Evolutionary conservation across 1,140 invertebrate genomes (phyloP), one percentile per base, ranked within the genome.

Genomic region (Teleogryllus occipitalis): DNA sequence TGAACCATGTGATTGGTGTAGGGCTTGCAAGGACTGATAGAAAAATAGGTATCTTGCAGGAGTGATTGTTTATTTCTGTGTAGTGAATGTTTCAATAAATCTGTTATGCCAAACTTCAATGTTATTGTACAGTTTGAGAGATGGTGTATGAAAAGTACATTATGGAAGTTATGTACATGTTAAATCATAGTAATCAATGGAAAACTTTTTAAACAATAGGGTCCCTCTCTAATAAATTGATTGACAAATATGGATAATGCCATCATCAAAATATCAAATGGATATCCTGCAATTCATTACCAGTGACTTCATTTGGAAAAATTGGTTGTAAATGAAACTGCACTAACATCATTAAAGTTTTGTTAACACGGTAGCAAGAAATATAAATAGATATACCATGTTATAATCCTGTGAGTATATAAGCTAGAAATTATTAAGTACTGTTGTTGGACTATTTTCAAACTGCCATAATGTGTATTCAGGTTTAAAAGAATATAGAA

Each of bases 381-480:
- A 65, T 65, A 65, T 65, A 65, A 10, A 14, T 65, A 65, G 54
- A 65, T 14, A 14, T 18, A 65, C 54, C 10, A 65, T 65, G 54
- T 65, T 65, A 65, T 65, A 10, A 65, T 65, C 54, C 54, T 65
- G 54, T 65, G 54, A 65, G 54, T 65, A 18, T 65, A 65, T 65
- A 65, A 65, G 54, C 54, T 65, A 65, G 54, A 65, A 65, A 65
- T 39, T 39, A 39, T 39, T 65, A 65, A 65, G 54, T 65, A 65
- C 54, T 65, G 54, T 65, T 65, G 54, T 65, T 65, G 54, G 54
- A 65, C 54, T 65, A 65, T 65, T 65, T 65, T 65, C 54, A 65
- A 65, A 65, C 54, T 65, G 54, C 54, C 54, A 65, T 65, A 65
- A 65, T 65, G 54, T 65, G 54, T 65, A 65, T 65, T 65, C 54